Evolutionary conservation across 2,888 invertebrate genomes (phyloP).

Genomic region (Eupelmus urozonus): DNA sequence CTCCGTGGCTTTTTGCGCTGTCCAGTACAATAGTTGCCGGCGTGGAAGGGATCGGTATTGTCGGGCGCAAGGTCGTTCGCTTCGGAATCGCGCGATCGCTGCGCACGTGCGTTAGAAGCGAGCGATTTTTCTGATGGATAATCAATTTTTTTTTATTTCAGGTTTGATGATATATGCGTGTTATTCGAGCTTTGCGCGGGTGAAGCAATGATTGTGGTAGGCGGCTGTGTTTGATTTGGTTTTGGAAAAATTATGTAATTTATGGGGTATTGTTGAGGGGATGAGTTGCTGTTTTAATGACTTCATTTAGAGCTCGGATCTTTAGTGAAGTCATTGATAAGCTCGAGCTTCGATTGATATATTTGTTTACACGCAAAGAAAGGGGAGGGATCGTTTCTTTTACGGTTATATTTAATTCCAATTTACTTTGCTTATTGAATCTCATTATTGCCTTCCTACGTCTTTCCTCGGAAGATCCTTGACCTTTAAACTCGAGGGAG

Average conservation of each 20-base stretch:
- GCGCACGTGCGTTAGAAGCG: too few species aligned
- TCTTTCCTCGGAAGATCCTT: slow-evolving; percentile 12
- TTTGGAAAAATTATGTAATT: background rate
- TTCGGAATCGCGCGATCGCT: background rate
- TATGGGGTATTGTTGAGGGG: background rate
- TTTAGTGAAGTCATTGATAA: too few species aligned
- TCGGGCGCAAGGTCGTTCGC: slow-evolving; percentile 22
- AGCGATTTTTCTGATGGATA: slow-evolving; percentile 2
- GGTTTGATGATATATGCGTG: too few species aligned
- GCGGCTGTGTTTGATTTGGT: background rate
- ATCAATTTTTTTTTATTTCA: slow-evolving; percentile 7
- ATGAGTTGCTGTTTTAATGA: background rate
- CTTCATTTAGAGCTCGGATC: too few species aligned
- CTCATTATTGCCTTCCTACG: too few species aligned
- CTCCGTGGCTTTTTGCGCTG: background rate
- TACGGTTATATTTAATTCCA: too few species aligned
- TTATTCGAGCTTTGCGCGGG: background rate
- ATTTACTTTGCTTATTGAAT: too few species aligned
- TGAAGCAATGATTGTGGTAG: background rate
- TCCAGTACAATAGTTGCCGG: too few species aligned
- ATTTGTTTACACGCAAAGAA: too few species aligned
- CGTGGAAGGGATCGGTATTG: slow-evolving; percentile 28
- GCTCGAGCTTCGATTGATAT: too few species aligned
- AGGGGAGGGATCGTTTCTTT: too few species aligned
- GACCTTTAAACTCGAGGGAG: slow-evolving; percentile 21